These are phyloP conservation scores for Vanacampus margaritifer DNA, from an alignment of 2,113 vertebrate genomes.

Conservation along the genomic window DNA sequence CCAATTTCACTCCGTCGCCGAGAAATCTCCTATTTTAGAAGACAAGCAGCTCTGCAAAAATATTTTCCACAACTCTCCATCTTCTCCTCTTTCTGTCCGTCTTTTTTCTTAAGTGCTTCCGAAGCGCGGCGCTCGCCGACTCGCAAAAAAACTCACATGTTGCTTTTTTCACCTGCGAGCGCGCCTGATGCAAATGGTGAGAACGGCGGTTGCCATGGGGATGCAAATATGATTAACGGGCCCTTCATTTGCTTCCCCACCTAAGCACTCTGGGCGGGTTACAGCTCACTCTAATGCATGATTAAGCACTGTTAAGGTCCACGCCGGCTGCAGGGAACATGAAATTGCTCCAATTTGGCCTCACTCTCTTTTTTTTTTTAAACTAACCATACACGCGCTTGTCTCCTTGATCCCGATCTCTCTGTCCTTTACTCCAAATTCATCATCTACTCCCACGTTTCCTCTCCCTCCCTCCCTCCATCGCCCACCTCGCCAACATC, in stretches of 20 bases:
- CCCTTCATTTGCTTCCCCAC: conserved; percentile 51
- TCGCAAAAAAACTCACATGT: conserved; percentile 32
- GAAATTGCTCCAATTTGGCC: conserved; percentile 24
- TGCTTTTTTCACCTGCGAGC: conserved; percentile 44
- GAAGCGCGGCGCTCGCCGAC: conserved; percentile 20
- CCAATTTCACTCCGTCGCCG: conserved; percentile 31
- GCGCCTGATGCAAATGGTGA: conserved; percentile 31
- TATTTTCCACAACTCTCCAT: conserved; percentile 9
- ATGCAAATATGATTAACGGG: conserved; percentile 52
- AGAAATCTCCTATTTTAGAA: conserved; percentile 57
- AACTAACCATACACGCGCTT: not conserved
- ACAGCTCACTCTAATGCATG: conserved; percentile 29
- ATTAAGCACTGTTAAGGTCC: conserved; percentile 32
- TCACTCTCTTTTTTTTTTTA: not conserved
- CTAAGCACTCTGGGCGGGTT: conserved; percentile 46
- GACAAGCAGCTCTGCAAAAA: conserved; percentile 25
- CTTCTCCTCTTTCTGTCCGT: not conserved
- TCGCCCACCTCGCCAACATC: conserved; percentile 53
- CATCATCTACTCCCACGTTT: conserved; percentile 39
- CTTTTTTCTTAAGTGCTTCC: not conserved
- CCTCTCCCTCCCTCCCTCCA: conserved; percentile 36
- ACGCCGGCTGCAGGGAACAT: conserved; percentile 36
- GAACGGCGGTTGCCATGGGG: conserved; percentile 50
- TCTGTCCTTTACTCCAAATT: conserved; percentile 40
- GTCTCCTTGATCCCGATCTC: conserved; percentile 41